Conservation (phyloP, 30 jellyfish, hydroid and myxozoan genomes). For the Nemopilema nomurai region DNA sequence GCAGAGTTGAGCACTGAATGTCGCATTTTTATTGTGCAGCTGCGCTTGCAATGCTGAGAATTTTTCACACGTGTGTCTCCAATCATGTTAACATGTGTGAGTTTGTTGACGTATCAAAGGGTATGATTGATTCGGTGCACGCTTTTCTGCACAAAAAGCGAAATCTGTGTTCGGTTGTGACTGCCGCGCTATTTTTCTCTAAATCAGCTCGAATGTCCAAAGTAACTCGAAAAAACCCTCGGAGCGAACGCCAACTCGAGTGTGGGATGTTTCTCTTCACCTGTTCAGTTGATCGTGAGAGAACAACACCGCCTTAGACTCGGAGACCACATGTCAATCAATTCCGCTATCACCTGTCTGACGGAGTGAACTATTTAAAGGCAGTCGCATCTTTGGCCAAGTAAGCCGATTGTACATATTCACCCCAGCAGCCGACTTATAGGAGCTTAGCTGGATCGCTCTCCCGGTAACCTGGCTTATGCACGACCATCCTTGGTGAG, state of each 20-base stretch:
- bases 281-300: constrained; percentile 31
- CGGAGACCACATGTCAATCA: constrained; percentile 3
- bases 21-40: no score
- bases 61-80: no score
- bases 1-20: no score
- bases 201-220: no score
- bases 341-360: constrained; percentile 17
- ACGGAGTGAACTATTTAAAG: constrained; percentile 4
- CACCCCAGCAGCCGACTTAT: not conserved
- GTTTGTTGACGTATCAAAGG: no score
- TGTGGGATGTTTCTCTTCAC: constrained; percentile 1
- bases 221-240: not conserved
- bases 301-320: constrained; percentile 2
- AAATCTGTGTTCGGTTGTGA: no score
- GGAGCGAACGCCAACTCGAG: not conserved
- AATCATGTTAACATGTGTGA: no score
- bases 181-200: no score
- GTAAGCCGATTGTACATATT: constrained; percentile 31
- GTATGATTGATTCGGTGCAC: no score
- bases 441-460: constrained; percentile 22
- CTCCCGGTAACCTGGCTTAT: not conserved
- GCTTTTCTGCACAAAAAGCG: no score
- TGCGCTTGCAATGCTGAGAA: no score
- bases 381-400: constrained; percentile 5
- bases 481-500: not conserved